Percentiles rank a stretch among this genome's conserved stretches.
Evolutionary conservation across 2,113 vertebrate species (phyloP).

Genomic region (Oreochromis tanganicae): DNA sequence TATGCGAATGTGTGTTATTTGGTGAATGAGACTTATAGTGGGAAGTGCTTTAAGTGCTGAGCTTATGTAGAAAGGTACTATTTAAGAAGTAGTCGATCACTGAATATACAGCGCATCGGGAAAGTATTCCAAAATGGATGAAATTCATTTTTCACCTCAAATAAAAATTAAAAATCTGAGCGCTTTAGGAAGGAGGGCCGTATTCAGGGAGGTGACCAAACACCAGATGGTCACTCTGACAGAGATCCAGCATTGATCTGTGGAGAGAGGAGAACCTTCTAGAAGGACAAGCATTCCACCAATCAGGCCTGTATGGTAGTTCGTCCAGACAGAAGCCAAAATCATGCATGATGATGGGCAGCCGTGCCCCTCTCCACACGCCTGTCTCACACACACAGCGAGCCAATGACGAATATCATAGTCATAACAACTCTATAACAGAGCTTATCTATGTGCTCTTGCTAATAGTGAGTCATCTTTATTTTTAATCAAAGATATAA

Average conservation of each 20-base stretch:
- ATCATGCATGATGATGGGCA: neutral
- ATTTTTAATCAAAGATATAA: neutral
- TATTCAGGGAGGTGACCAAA: too few species aligned
- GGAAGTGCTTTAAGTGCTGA: fast-evolving
- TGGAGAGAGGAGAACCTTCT: too few species aligned
- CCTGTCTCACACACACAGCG: neutral
- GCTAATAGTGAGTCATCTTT: neutral
- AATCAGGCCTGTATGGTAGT: neutral
- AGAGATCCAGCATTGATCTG: too few species aligned
- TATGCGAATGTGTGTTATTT: neutral
- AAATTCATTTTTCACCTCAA: too few species aligned
- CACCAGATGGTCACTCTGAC: too few species aligned
- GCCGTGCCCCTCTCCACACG: neutral
- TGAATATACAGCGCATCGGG: fast-evolving
- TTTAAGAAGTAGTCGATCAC: neutral
- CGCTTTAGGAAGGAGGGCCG: too few species aligned
- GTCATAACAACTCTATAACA: neutral
- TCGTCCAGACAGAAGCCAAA: neutral
- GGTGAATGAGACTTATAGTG: neutral
- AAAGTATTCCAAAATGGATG: neutral
- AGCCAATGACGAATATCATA: neutral
- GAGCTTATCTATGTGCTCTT: neutral
- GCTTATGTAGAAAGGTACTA: neutral
- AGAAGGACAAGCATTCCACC: too few species aligned
- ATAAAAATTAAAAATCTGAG: too few species aligned